Evolutionary conservation across 1,140 invertebrate species (phyloP), one percentile per base, ranked within the genome.

Genomic region (Solenopsis invicta): DNA sequence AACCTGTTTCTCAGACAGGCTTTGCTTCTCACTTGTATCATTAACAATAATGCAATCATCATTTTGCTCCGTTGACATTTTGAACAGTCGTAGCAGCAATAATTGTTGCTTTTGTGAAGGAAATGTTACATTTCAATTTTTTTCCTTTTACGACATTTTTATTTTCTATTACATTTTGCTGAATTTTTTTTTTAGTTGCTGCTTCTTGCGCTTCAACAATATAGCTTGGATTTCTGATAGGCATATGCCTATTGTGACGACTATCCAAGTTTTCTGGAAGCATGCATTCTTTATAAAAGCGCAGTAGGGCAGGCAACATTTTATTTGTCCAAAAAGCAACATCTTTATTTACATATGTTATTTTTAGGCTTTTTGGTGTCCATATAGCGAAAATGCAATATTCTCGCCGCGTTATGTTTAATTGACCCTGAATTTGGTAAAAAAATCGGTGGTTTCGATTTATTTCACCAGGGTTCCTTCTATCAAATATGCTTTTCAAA

Each of bases 321-420:
- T 66, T 0, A 41, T 66, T 41, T 66, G n/a, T 41, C 34, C 62
- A 66, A 10, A 66, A 66, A n/a, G 16, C 18, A 41, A 4, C n/a
- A 8, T 66, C 62, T 41, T 1, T 41, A 41, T n/a, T 16, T 41
- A 66, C 9, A n/a, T 66, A 3, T 8, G n/a, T 6, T 37, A 66
- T 66, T 66, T 66, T 66, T n/a, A 66, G 41, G 34, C 34, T 41
- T 66, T 41, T 37, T 10, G 64, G 64, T 29, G 64, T 66, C 64
- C 64, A 66, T 41, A 66, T 6, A 21, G 34, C 37, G 21, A 66
- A 41, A 41, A 41, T n/a, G 4, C 37, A 66, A 66, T 66, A 66
- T 12, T 66, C 18, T n/a, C 37, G 8, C 34, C n/a, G 8, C 10
- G 64, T 41, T 45, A 66, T 41, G 16, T 66, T 66, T 9, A 66